Conservation (phyloP, 2,113 vertebrate genomes). For the Proterorhinus semilunaris region DNA sequence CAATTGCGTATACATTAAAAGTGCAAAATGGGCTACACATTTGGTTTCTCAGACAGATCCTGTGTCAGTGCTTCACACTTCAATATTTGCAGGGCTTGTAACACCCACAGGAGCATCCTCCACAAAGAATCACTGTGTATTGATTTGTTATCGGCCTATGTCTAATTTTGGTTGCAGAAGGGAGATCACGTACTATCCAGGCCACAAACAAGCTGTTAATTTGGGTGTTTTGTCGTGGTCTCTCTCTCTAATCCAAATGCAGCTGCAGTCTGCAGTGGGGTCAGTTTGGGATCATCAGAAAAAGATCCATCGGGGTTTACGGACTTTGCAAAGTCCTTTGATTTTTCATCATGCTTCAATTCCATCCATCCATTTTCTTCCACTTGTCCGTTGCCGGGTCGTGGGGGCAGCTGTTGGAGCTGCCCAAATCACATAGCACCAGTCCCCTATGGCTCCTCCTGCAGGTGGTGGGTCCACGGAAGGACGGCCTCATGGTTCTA, state of each 20-base stretch:
- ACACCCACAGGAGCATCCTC: slow-evolving; percentile 7
- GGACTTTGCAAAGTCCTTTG: slow-evolving; percentile 6
- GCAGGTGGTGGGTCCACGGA: too few species aligned
- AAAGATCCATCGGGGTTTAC: slow-evolving; percentile 21
- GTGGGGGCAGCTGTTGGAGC: too few species aligned
- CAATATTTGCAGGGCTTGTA: slow-evolving; percentile 18
- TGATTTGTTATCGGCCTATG: slow-evolving; percentile 27
- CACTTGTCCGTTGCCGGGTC: too few species aligned
- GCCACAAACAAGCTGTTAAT: slow-evolving; percentile 19
- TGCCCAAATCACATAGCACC: too few species aligned
- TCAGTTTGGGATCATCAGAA: slow-evolving; percentile 28
- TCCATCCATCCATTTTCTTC: too few species aligned
- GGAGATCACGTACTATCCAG: slow-evolving; percentile 3
- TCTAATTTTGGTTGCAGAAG: slow-evolving; percentile 16
- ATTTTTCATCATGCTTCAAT: too few species aligned
- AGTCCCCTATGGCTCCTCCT: too few species aligned
- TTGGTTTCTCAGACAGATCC: background rate
- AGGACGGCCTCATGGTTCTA: too few species aligned
- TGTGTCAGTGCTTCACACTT: slow-evolving; percentile 25
- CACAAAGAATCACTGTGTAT: slow-evolving; percentile 33
- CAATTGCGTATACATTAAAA: too few species aligned
- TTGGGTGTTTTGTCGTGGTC: slow-evolving; percentile 9
- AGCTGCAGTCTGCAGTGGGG: slow-evolving; percentile 34
- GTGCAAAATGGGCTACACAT: background rate
- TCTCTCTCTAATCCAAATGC: slow-evolving; percentile 31